Conservation (phyloP, 2,797 vertebrate genomes). For the Spizella passerina region DNA sequence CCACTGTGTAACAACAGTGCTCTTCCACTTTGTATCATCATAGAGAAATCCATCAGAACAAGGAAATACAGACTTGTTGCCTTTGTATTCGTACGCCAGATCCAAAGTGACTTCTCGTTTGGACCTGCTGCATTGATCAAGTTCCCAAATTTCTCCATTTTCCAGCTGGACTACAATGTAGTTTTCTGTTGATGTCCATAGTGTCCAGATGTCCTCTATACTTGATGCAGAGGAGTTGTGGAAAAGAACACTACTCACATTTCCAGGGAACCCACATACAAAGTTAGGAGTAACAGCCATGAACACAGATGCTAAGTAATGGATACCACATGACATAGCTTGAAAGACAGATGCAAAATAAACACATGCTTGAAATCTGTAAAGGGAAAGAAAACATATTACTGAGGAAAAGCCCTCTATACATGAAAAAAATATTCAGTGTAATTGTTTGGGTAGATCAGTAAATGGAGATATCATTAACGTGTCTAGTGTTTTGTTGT, state of each 20-base stretch:
- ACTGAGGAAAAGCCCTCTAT: neutral
- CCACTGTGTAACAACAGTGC: constrained; percentile 90
- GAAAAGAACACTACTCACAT: constrained; percentile 82
- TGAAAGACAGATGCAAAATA: constrained; percentile 92
- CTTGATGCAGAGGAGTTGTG: constrained; percentile 77
- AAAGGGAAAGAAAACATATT: constrained; percentile 15
- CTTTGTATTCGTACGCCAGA: constrained; percentile 78
- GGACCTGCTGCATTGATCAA: constrained; percentile 81
- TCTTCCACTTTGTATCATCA: constrained; percentile 83
- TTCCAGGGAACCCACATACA: constrained; percentile 80
- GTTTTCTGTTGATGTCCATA: constrained; percentile 72
- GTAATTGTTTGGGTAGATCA: neutral
- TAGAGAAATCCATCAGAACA: constrained; percentile 84
- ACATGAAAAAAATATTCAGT: neutral
- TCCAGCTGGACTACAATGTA: constrained; percentile 81
- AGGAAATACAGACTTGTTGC: constrained; percentile 77
- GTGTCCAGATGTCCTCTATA: constrained; percentile 80
- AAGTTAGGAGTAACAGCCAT: constrained; percentile 87
- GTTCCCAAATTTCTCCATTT: constrained; percentile 88
- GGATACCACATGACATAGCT: constrained; percentile 89
- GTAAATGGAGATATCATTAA: neutral
- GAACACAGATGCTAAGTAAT: constrained; percentile 93
- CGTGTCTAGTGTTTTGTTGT: neutral
- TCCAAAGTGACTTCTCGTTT: constrained; percentile 62
- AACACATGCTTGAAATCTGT: constrained; percentile 89